A percentile compares a stretch with the other conserved stretches of the same genome.
phyloP scores from a whole-genome alignment of 2,113 vertebrate genomes.

The Macquaria australasica region DNA sequence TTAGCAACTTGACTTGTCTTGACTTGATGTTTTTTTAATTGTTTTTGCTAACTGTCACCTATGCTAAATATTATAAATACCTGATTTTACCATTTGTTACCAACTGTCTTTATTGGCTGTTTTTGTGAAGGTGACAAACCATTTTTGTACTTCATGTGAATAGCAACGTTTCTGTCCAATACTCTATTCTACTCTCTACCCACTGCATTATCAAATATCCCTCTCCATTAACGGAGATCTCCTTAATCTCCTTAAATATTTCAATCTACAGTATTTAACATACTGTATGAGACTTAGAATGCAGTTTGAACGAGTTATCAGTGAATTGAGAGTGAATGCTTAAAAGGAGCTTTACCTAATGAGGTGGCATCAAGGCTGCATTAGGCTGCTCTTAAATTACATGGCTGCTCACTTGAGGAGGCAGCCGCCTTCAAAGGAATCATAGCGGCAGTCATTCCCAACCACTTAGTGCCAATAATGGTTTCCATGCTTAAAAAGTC shows the following conservation, averaged over 20 bases:
- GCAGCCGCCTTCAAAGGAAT: constrained; percentile 58
- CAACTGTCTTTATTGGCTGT: neutral
- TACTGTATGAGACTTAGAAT: constrained; percentile 2
- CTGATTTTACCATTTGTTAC: neutral
- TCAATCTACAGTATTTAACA: constrained; percentile 13
- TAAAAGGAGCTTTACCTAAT: constrained; percentile 64
- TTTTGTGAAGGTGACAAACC: neutral
- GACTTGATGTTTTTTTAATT: neutral
- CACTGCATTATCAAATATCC: neutral
- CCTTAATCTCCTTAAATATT: constrained; percentile 20
- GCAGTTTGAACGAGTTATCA: constrained; percentile 22
- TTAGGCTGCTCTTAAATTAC: constrained; percentile 64
- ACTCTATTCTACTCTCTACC: neutral
- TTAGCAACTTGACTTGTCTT: neutral
- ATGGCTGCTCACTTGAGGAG: constrained; percentile 51
- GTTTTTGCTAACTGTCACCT: neutral
- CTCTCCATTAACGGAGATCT: neutral
- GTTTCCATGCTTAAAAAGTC: constrained; percentile 46
- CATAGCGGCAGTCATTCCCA: constrained; percentile 24
- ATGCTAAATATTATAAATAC: neutral
- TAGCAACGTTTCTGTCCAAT: neutral
- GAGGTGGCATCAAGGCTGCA: constrained; percentile 54
- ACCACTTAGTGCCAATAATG: constrained; percentile 63
- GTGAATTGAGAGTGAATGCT: constrained; percentile 22
- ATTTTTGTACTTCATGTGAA: neutral